A percentile compares a stretch with the other conserved stretches of the same genome.
Conservation (phyloP, 2,888 invertebrate genomes). For the Apamea crenata region DNA sequence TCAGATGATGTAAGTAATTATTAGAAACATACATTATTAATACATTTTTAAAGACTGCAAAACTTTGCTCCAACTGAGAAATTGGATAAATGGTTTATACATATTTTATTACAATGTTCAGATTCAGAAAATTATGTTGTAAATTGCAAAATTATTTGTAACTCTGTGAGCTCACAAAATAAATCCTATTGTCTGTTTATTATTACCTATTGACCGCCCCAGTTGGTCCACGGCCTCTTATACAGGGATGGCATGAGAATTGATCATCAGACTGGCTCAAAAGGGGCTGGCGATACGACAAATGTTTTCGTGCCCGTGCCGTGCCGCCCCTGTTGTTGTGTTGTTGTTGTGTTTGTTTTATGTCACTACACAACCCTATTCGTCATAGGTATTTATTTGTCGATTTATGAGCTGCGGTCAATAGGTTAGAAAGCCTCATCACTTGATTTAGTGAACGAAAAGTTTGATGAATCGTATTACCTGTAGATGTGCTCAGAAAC, state of each 20-base stretch:
- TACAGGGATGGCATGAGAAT: too few relatives aligned
- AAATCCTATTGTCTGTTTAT: background rate
- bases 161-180: background rate
- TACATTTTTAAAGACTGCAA: background rate
- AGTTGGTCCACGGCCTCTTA: too few relatives aligned
- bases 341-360: too few relatives aligned
- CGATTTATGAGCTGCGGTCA: background rate
- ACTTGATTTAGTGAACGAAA: background rate
- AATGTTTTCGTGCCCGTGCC: too few relatives aligned
- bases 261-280: too few relatives aligned
- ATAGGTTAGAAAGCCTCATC: background rate
- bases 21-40: background rate
- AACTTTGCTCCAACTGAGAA: background rate
- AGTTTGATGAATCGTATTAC: background rate
- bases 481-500: background rate
- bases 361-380: too few relatives aligned
- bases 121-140: background rate
- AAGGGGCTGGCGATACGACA: too few relatives aligned
- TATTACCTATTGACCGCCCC: background rate
- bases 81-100: background rate
- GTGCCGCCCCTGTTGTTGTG: too few relatives aligned
- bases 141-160: background rate
- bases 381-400: too few relatives aligned
- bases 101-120: background rate
- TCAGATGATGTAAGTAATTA: slow-evolving; percentile 92